Percentiles rank a stretch among this genome's conserved stretches.
Evolutionary conservation across 2,888 invertebrate genomes (phyloP).

Genomic region (Buathra laborator): DNA sequence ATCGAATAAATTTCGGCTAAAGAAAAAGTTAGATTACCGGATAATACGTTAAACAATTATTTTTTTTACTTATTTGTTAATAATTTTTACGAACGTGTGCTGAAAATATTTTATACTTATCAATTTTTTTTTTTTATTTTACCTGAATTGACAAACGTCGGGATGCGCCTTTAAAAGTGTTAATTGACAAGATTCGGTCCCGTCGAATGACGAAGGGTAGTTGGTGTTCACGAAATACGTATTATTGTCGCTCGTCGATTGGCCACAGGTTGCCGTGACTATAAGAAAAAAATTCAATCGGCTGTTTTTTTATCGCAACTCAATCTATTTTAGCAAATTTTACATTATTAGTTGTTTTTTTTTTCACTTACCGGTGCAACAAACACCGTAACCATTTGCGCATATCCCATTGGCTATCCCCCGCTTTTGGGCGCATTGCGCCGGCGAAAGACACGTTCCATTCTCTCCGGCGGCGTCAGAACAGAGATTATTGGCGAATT

Average conservation of each 20-base stretch:
- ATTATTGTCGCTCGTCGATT: slow-evolving; percentile 91
- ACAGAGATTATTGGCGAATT: slow-evolving; percentile 92
- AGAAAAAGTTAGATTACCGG: no score
- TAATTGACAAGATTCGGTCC: slow-evolving; percentile 94
- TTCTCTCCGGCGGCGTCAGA: slow-evolving; percentile 91
- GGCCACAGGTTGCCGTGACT: slow-evolving; percentile 94
- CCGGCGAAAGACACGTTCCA: slow-evolving; percentile 92
- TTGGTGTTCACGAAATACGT: slow-evolving; percentile 95
- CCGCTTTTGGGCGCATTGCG: slow-evolving; percentile 90
- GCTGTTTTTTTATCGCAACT: neutral
- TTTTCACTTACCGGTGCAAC: slow-evolving; percentile 90
- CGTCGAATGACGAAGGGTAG: slow-evolving; percentile 92
- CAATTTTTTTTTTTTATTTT: slow-evolving; percentile 67
- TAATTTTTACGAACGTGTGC: no score
- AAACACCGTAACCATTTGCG: slow-evolving; percentile 92
- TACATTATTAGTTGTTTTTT: no score
- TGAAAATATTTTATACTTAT: neutral
- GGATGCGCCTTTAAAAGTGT: slow-evolving; percentile 92
- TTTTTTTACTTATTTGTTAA: no score
- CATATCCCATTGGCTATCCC: slow-evolving; percentile 93
- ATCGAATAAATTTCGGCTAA: no score
- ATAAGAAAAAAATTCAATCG: slow-evolving; percentile 69
- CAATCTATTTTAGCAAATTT: neutral
- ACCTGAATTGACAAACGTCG: slow-evolving; percentile 94
- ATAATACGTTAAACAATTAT: no score